Evolutionary conservation across 2,888 invertebrate genomes (phyloP).

Genomic region (Dendrolimus houi): DNA sequence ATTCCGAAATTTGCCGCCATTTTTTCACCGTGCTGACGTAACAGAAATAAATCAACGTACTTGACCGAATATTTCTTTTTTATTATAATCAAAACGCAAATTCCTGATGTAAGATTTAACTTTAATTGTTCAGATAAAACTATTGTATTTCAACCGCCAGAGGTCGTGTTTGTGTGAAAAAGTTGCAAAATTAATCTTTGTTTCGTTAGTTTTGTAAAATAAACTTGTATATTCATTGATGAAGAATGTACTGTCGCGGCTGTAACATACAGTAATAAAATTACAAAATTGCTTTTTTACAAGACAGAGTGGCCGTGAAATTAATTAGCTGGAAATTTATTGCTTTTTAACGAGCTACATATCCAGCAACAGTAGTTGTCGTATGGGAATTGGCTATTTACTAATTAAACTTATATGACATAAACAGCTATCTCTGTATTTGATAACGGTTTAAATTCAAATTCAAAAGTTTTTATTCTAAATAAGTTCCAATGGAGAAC

Average conservation of each 20-base stretch:
- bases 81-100: neutral
- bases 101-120: neutral
- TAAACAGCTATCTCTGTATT: too few relatives aligned
- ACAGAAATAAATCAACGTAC: neutral
- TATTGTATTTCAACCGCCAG: neutral
- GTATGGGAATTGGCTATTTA: too few relatives aligned
- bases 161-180: neutral
- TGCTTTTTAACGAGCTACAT: neutral
- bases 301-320: neutral
- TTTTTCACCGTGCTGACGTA: neutral
- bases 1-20: neutral
- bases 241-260: neutral
- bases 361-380: too few relatives aligned
- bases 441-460: too few relatives aligned
- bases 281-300: neutral
- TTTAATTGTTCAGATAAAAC: neutral
- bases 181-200: neutral
- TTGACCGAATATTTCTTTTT: neutral
- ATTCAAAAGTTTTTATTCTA: too few relatives aligned
- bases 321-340: neutral
- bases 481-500: too few relatives aligned
- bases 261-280: neutral
- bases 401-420: too few relatives aligned
- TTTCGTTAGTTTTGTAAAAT: neutral
- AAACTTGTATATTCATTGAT: neutral